Conservation (phyloP, 2,797 vertebrate species). For the Malacoctenus gilli region DNA sequence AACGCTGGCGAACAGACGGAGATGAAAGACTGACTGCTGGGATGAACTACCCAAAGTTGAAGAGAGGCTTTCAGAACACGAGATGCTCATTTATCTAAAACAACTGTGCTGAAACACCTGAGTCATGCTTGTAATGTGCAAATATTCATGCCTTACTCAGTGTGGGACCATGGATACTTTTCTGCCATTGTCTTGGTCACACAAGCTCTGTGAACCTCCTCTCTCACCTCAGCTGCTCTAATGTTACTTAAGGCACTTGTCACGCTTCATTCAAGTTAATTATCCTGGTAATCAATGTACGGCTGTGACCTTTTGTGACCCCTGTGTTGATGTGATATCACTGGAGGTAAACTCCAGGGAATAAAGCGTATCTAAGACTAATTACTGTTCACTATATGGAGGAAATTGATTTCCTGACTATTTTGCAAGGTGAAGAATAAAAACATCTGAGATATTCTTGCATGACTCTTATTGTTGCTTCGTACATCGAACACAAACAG, state of each 20-base stretch:
- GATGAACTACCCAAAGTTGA: conserved; percentile 15
- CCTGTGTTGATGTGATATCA: conserved; percentile 53
- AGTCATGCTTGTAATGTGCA: background rate
- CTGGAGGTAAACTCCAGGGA: conserved; percentile 52
- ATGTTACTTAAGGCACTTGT: conserved; percentile 53
- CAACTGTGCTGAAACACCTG: background rate
- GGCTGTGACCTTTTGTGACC: conserved; percentile 68
- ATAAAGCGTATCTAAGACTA: conserved; percentile 39
- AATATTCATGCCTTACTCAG: background rate
- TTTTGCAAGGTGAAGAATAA: no score
- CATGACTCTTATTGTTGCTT: no score
- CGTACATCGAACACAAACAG: no score
- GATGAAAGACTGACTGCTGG: conserved; percentile 14
- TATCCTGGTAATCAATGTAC: conserved; percentile 67
- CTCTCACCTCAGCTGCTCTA: conserved; percentile 20
- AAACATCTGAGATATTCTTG: no score
- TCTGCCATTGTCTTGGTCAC: no score
- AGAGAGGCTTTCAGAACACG: background rate
- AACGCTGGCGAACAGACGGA: conserved; percentile 9
- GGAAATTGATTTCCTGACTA: conserved; percentile 61
- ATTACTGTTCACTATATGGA: conserved; percentile 59
- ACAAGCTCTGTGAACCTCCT: no score
- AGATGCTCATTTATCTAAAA: background rate
- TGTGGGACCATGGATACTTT: conserved; percentile 1
- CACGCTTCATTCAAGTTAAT: conserved; percentile 68